These are phyloP conservation scores for Bombus picipes DNA, from an alignment of 1,140 invertebrate genomes.

Conservation along the genomic window DNA sequence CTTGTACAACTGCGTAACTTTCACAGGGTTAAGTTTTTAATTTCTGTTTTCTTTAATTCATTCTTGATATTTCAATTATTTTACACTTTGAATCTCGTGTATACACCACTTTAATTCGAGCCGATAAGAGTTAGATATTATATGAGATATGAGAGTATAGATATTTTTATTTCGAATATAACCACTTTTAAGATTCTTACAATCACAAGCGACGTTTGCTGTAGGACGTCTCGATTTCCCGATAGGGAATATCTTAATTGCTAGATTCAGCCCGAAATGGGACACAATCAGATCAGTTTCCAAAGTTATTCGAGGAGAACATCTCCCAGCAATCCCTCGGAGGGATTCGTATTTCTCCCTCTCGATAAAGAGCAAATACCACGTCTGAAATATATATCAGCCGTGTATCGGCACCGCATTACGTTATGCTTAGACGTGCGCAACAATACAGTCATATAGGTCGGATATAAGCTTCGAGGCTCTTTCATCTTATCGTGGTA, in stretches of 20 bases:
- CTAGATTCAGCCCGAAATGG: constrained; percentile 10
- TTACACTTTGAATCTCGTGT: not conserved
- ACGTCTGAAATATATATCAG: constrained; percentile 66
- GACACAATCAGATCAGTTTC: constrained; percentile 24
- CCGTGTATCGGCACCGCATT: constrained; percentile 76
- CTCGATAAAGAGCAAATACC: constrained; percentile 51
- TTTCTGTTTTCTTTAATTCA: no score
- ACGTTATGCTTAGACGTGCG: constrained; percentile 81
- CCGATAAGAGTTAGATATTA: not conserved
- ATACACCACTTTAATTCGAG: not conserved
- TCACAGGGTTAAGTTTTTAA: no score
- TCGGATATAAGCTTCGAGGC: constrained; percentile 80
- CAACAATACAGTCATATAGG: constrained; percentile 80
- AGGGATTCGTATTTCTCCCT: constrained; percentile 27
- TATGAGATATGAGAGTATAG: not conserved
- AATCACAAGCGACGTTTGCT: not conserved
- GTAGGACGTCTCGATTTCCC: not conserved
- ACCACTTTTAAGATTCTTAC: not conserved
- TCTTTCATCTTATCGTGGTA: constrained; percentile 83
- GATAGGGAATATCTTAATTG: constrained; percentile 38
- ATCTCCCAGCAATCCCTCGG: not conserved
- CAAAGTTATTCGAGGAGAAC: constrained; percentile 1
- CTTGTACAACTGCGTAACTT: no score
- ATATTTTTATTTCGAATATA: not conserved
- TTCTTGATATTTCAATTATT: not conserved